Evolutionary conservation across 2,113 vertebrate genomes (phyloP), one percentile per base, ranked within the genome.

Genomic region (Columbina picui): DNA sequence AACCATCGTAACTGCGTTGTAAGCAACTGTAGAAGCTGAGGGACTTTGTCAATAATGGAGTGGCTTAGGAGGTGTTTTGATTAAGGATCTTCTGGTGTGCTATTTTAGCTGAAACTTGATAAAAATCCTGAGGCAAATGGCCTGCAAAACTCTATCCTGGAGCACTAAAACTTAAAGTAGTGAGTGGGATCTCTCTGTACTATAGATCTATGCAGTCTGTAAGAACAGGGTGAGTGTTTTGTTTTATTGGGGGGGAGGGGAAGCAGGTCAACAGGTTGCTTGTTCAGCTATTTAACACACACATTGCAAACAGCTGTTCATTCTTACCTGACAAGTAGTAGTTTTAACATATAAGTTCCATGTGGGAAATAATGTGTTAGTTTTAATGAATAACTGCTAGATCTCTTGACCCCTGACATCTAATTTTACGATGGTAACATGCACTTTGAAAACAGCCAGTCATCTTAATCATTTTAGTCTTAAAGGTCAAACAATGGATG

Each of bases 341-440:
- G 25, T 61, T 83, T 55, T 68, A 65, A 71, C 0, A 0, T 52
- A 47, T 34, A 73, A 61, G 20, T 61, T n/a, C n/a, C 9, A 4
- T 6, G 10, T 86, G 38, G 27, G 61, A 87, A 70, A 79, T 27
- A 12, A n/a, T 36, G 7, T 32, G 12, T 75, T 78, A 2, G 10
- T 74, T 91, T 79, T 12, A 12, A 0, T 69, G 47, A 75, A n/a
- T 47, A 68, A 43, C 39, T 88, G 21, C 73, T 81, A 38, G 32
- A 50, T 55, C 29, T 67, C 63, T 84, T 50, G 17, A 68, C 49
- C 57, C 9, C 26, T 79, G 65, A 82, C 68, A 75, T 68, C 10
- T 61, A 29, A 63, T 78, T 81, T 93, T 82, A 39, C 61, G 12
- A 10, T 43, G 36, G 36, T 68, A 60, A 29, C 56, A 67, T 6